Evolutionary conservation across 2,888 invertebrate genomes (phyloP).

Genomic region (Adelognathus sp.): DNA sequence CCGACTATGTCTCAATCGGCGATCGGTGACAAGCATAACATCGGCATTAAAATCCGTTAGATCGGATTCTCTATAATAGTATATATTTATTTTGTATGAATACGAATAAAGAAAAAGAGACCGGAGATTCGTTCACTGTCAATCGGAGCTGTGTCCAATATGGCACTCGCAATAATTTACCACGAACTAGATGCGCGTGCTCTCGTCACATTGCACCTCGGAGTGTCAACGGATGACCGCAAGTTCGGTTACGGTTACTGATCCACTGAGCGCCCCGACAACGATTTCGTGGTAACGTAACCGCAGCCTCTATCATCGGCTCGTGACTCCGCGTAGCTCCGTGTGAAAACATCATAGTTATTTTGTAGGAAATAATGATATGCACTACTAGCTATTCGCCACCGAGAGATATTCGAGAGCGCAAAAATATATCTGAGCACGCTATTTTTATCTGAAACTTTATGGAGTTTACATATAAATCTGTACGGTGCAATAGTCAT

Average conservation of each 20-base stretch:
- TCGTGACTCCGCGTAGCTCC: not conserved
- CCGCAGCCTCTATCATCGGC: conserved; percentile 40
- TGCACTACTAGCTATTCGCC: not conserved
- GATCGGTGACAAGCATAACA: not conserved
- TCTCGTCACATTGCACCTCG: conserved; percentile 5
- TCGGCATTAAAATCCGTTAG: not conserved
- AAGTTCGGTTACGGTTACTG: conserved; percentile 33
- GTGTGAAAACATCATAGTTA: not conserved
- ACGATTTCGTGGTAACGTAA: conserved; percentile 24
- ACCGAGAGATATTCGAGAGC: not conserved
- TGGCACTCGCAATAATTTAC: not conserved
- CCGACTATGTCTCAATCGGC: not conserved
- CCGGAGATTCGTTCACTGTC: not conserved
- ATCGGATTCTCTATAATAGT: conserved; percentile 9
- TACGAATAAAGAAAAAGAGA: conserved; percentile 35
- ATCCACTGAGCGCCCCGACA: conserved; percentile 10
- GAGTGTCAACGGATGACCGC: conserved; percentile 48
- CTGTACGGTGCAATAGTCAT: too few species aligned
- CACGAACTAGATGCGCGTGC: not conserved
- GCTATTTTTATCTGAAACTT: too few species aligned
- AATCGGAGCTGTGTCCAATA: not conserved
- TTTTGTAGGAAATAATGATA: not conserved
- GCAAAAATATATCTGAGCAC: too few species aligned
- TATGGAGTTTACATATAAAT: too few species aligned
- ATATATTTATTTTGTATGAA: conserved; percentile 50